These are phyloP conservation scores for Lamellibrachia columna DNA, from an alignment of 2,888 invertebrate species.

Conservation along the genomic window DNA sequence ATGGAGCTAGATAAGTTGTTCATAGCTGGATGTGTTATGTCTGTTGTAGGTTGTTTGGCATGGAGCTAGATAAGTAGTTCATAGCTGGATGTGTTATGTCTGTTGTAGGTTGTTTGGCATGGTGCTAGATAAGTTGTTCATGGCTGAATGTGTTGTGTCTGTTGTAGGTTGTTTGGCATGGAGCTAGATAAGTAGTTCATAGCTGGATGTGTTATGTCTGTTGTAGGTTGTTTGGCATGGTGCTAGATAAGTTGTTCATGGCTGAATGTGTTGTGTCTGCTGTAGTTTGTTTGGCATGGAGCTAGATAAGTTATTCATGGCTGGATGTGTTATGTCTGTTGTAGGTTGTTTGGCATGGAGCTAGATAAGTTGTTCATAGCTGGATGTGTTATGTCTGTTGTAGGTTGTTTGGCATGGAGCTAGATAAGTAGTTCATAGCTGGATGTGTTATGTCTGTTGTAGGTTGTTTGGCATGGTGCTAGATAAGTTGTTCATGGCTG, in stretches of 20 bases:
- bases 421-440: background rate
- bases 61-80: constrained; percentile 91
- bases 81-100: constrained; percentile 63
- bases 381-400: background rate
- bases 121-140: constrained; percentile 81
- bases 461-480: background rate
- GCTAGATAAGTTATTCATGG: constrained; percentile 76
- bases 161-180: constrained; percentile 54
- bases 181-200: background rate
- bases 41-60: constrained; percentile 84
- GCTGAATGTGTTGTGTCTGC: constrained; percentile 26
- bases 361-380: background rate
- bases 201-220: background rate
- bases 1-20: background rate
- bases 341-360: constrained; percentile 55
- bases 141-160: constrained; percentile 66
- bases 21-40: background rate
- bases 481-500: background rate
- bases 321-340: background rate
- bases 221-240: background rate
- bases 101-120: constrained; percentile 87
- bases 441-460: background rate
- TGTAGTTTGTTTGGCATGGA: constrained; percentile 95
- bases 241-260: constrained; percentile 6
- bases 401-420: background rate